Percentiles rank a stretch among this genome's conserved stretches.
Conservation (phyloP, 1,140 invertebrate genomes). For the Pinna nobilis region DNA sequence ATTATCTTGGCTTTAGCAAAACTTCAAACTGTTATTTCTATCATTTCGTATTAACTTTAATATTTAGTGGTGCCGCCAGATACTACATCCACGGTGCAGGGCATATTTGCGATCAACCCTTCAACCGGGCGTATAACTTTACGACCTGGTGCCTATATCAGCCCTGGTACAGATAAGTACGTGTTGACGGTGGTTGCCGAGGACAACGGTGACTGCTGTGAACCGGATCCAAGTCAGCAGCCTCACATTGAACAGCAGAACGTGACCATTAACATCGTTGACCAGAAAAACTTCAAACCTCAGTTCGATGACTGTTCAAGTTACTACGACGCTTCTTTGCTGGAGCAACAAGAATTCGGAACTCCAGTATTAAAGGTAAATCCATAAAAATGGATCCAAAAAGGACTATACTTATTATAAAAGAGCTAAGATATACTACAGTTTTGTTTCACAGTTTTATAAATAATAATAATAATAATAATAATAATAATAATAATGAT, state of each 20-base stretch:
- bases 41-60: too few relatives aligned
- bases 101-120: too few relatives aligned
- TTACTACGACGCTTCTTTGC: slow-evolving; percentile 1
- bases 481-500: too few relatives aligned
- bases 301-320: slow-evolving; percentile 1
- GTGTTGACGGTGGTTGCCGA: neutral
- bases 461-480: too few relatives aligned
- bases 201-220: slow-evolving; percentile 8
- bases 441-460: too few relatives aligned
- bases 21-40: too few relatives aligned
- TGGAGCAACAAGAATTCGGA: neutral
- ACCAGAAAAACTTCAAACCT: slow-evolving; percentile 6
- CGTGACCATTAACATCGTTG: slow-evolving; percentile 18
- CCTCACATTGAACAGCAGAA: neutral
- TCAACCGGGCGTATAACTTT: too few relatives aligned
- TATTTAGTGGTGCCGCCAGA: too few relatives aligned
- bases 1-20: too few relatives aligned
- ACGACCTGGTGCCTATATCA: too few relatives aligned
- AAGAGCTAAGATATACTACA: too few relatives aligned
- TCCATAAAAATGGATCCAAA: neutral
- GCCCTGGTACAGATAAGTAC: neutral
- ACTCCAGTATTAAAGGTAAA: slow-evolving; percentile 5
- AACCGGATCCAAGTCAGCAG: neutral
- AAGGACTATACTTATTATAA: neutral
- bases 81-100: too few relatives aligned